A percentile compares a stretch with the other conserved stretches of the same genome.
Conservation (phyloP, 2,888 invertebrate species). For the Oxyteleia sp. region DNA sequence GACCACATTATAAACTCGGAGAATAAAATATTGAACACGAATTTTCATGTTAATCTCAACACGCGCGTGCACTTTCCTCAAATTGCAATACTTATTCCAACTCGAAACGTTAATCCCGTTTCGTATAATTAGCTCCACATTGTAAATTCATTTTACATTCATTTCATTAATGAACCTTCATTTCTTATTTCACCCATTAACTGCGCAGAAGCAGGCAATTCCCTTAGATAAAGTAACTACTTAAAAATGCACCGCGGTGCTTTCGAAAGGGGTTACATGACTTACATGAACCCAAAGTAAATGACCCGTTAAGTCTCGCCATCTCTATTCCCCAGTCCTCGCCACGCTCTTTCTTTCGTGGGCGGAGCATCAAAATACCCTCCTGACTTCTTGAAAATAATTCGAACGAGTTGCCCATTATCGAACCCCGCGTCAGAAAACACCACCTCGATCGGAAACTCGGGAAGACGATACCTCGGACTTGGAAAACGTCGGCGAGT, state of each 20-base stretch:
- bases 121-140: slow-evolving; percentile 45
- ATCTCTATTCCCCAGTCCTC: slow-evolving; percentile 58
- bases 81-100: slow-evolving; percentile 39
- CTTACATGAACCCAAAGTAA: slow-evolving; percentile 68
- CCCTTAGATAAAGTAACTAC: slow-evolving; percentile 43
- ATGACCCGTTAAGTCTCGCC: slow-evolving; percentile 70
- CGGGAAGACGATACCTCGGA: too few species aligned
- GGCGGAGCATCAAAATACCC: slow-evolving; percentile 43
- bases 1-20: background rate
- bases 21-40: background rate
- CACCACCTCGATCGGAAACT: too few species aligned
- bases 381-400: slow-evolving; percentile 27
- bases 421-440: slow-evolving; percentile 7
- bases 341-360: slow-evolving; percentile 41
- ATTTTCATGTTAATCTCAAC: background rate
- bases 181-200: slow-evolving; percentile 70
- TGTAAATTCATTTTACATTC: slow-evolving; percentile 57
- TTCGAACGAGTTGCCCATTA: slow-evolving; percentile 10
- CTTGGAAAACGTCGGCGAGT: too few species aligned
- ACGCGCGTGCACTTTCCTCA: slow-evolving; percentile 10
- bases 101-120: slow-evolving; percentile 33
- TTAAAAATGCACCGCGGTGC: slow-evolving; percentile 70
- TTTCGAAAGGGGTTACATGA: slow-evolving; percentile 67
- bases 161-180: slow-evolving; percentile 66
- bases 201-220: slow-evolving; percentile 55